Conservation (phyloP, 2,888 invertebrate species). For the Eupithecia pulchellata region DNA sequence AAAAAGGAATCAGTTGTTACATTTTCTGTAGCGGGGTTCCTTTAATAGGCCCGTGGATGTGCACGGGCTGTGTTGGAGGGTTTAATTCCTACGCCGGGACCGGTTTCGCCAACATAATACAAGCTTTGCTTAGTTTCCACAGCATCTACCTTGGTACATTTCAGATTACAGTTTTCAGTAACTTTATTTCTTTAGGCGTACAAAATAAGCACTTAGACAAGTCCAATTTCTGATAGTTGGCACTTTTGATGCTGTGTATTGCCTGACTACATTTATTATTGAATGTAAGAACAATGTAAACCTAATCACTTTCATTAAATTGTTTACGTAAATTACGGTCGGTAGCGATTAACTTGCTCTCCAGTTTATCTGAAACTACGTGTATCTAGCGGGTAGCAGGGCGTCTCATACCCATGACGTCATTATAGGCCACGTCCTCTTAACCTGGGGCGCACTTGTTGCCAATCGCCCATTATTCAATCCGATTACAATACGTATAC, state of each 20-base stretch:
- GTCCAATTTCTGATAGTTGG: no score
- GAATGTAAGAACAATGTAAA: background rate
- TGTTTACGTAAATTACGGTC: conserved; percentile 44
- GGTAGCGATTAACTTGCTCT: conserved; percentile 49
- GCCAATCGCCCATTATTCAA: conserved; percentile 58
- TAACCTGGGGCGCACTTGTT: conserved; percentile 67
- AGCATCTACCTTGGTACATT: no score
- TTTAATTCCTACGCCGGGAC: background rate
- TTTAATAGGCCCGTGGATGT: background rate
- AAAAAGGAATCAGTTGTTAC: background rate
- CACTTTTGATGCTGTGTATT: background rate
- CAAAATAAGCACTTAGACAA: no score
- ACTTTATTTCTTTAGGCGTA: no score
- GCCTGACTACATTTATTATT: background rate
- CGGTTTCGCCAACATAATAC: background rate
- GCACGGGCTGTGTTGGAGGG: background rate
- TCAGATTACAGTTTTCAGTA: no score
- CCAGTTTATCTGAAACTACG: conserved; percentile 62
- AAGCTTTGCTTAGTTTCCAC: background rate
- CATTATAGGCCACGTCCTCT: conserved; percentile 66
- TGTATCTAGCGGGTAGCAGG: conserved; percentile 67
- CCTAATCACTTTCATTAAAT: conserved; percentile 14
- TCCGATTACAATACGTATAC: conserved; percentile 58
- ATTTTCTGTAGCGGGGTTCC: background rate
- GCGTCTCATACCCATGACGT: conserved; percentile 61